Evolutionary conservation across 2,113 vertebrate genomes (phyloP).

Genomic region (Onychorhynchus coronatus): DNA sequence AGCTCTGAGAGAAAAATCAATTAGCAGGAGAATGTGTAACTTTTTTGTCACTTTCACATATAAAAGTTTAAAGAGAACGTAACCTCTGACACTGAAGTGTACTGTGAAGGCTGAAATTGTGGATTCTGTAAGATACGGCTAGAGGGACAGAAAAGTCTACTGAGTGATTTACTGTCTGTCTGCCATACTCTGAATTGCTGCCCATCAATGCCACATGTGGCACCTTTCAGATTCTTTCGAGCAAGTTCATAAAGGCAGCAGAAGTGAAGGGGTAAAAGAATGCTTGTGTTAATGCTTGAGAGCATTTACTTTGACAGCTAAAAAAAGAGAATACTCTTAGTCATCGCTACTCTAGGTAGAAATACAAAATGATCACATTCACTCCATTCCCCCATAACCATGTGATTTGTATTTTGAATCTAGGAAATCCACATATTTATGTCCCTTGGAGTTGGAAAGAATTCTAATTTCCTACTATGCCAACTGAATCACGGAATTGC

Average conservation of each 20-base stretch:
- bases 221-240: constrained; percentile 49
- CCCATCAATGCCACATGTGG: constrained; percentile 26
- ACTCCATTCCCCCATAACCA: neutral
- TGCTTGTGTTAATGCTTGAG: neutral
- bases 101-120: neutral
- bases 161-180: constrained; percentile 55
- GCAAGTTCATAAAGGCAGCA: constrained; percentile 2
- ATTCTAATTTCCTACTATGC: neutral
- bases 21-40: neutral
- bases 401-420: neutral
- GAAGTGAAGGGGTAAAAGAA: neutral
- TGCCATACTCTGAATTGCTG: constrained; percentile 9
- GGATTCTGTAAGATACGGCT: neutral
- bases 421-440: neutral
- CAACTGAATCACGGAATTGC: neutral
- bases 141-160: neutral
- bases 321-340: neutral
- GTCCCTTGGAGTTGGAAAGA: neutral
- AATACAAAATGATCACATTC: neutral
- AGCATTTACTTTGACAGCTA: neutral
- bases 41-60: neutral
- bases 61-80: constrained; percentile 15
- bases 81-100: constrained; percentile 5
- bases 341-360: neutral
- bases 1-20: constrained; percentile 1